Evolutionary conservation across 2,888 invertebrate genomes (phyloP), one percentile per base, ranked within the genome.

Genomic region (Aleiodes alternator): DNA sequence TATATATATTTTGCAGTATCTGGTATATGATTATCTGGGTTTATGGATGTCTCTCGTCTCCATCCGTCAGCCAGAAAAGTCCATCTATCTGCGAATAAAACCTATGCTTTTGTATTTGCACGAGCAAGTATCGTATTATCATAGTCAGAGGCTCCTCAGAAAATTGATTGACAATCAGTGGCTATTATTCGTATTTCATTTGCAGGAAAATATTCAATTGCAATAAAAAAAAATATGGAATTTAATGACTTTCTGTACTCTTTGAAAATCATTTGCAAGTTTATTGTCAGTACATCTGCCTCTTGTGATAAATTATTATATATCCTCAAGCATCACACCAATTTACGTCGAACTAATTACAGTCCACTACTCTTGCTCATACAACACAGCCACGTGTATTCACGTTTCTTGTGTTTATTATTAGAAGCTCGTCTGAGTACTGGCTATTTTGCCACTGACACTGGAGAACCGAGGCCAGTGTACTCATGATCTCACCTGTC

Each of bases 1-100:
- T 23, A 23, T 23, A 23, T 23, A 23, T 72, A 75, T 76, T 75
- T 72, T 76, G 79, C 82, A 79, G 73, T 81, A 79, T 73, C 68
- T 68, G 76, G 69, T 80, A 77, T 77, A 81, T 79, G 81, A 82
- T 84, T 84, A 84, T 82, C 79, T 78, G 72, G 75, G 81, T 79
- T 82, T 82, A 80, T 80, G 74, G 79, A 72, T 64, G 75, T 50
- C 73, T 53, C 61, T 57, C 55, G 55, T 55, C 55, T 55, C 55
- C 11, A 55, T 55, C 14, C 55, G 14, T 55, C 55, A 55, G 16
- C 55, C 23, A 23, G 31, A 59, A 34, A 59, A 59, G 59, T 59
- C 31, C 31, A 59, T 59, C 59, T 31, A 12, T 31, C 59, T 16
- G 7, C 34, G n/a, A 31, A 59, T 59, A 31, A 59, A 34, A 59